These are phyloP conservation scores for Tiphia femorata DNA, from an alignment of 2,888 invertebrate species.

Conservation along the genomic window DNA sequence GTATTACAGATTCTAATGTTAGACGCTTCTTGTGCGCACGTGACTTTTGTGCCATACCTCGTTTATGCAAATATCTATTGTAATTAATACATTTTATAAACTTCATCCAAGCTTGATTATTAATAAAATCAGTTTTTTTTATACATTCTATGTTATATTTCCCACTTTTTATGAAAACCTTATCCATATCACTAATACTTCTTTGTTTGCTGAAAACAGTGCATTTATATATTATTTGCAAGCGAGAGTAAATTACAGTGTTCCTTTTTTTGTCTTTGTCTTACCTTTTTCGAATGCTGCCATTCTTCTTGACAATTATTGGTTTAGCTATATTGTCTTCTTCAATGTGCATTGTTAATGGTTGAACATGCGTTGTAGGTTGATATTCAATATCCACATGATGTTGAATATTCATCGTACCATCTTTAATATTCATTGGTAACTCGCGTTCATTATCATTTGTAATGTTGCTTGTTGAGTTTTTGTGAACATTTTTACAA, in stretches of 20 bases:
- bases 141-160: background rate
- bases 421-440: too few relatives aligned
- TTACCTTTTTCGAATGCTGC: background rate
- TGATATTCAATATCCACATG: background rate
- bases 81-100: too few relatives aligned
- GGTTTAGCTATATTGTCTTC: background rate
- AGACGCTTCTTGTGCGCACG: too few relatives aligned
- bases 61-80: too few relatives aligned
- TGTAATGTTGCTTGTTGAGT: background rate
- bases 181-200: background rate
- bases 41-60: too few relatives aligned
- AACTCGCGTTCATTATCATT: background rate
- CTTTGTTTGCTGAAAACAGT: background rate
- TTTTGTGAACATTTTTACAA: background rate
- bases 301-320: background rate
- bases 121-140: background rate
- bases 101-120: background rate
- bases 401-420: too few relatives aligned
- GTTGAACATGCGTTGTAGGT: background rate
- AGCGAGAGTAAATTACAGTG: background rate
- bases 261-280: background rate
- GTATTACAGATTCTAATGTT: too few relatives aligned
- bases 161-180: background rate
- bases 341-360: background rate
- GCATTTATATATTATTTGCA: background rate